Evolutionary conservation across 2,113 vertebrate species (phyloP), one percentile per base, ranked within the genome.

Genomic region (Pachypanchax playfairii): DNA sequence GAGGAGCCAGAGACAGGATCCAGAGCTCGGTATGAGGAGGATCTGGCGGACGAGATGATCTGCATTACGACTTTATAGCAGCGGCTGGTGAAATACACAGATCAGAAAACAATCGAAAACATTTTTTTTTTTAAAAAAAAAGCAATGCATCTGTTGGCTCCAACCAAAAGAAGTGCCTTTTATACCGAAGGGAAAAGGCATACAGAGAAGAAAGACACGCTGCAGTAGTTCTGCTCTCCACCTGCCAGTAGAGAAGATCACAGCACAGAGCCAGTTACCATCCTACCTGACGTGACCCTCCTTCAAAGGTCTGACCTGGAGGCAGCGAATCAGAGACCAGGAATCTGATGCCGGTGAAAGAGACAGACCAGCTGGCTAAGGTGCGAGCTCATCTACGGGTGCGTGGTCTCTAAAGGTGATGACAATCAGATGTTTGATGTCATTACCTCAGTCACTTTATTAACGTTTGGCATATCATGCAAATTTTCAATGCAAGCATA

Each of bases 31-130:
- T 97, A 97, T 0, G 97, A 99, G 89, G 97, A 98, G 88, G 97
- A 99, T 85, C 92, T 99, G 90, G 96, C 95, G 8, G 97, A 98
- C 36, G 97, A 99, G 87, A 98, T 99, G 96, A 98, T 98, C 82
- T 99, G 97, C 91, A 95, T 99, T 82, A 98, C 97, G 17, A 96
- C 94, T 80, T 97, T 99, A 95, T 99, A 99, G 95, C 93, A 91
- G 84, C 79, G 70, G 83, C 88, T 65, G 65, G 75, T 85, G 58
- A 53, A 63, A 24, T 66, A 43, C 56, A 53, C 44, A 58, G 52
- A 28, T 48, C 12, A 46, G 24, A 79, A 74, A 62, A 43, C 25
- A 42, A 43, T 29, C 61, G 33, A 63, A 56, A 70, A 80, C 87
- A 64, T 47, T 15, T 4, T n/a, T n/a, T n/a, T n/a, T n/a, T n/a